Evolutionary conservation across 2,888 invertebrate genomes (phyloP).

Genomic region (Catocala fraxini): DNA sequence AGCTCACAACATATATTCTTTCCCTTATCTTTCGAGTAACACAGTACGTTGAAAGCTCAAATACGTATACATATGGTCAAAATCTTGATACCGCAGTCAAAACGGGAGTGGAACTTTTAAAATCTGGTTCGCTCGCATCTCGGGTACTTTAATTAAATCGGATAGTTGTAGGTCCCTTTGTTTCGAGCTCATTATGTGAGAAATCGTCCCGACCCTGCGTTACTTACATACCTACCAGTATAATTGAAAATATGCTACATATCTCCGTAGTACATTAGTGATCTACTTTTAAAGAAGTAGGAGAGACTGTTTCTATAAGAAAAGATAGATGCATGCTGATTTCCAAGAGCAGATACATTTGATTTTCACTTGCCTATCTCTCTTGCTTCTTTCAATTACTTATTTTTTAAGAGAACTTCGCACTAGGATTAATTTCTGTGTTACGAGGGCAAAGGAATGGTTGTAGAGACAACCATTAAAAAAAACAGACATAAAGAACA

Average conservation of each 20-base stretch:
- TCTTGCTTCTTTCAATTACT: no score
- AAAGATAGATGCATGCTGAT: no score
- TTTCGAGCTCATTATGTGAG: slow-evolving; percentile 53
- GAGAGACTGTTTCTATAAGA: no score
- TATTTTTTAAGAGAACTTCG: no score
- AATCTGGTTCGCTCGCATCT: slow-evolving; percentile 55
- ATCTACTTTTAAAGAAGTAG: slow-evolving; percentile 2
- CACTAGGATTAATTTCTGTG: no score
- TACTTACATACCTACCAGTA: slow-evolving; percentile 7
- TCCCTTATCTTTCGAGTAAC: neutral
- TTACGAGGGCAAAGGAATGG: no score
- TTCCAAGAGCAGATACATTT: no score
- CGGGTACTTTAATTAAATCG: slow-evolving; percentile 67
- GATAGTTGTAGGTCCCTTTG: slow-evolving; percentile 64
- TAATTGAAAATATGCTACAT: slow-evolving; percentile 22
- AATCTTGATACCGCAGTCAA: slow-evolving; percentile 20
- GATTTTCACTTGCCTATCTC: no score
- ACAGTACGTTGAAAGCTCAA: neutral
- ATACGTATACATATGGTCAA: neutral
- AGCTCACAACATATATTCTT: no score
- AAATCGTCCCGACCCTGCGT: slow-evolving; percentile 37
- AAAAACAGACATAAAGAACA: no score
- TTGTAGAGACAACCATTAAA: no score
- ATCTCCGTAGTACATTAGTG: slow-evolving; percentile 19
- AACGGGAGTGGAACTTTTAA: slow-evolving; percentile 53